These are phyloP conservation scores for Leptura quadrifasciata DNA, from an alignment of 2,888 invertebrate genomes.

Conservation along the genomic window DNA sequence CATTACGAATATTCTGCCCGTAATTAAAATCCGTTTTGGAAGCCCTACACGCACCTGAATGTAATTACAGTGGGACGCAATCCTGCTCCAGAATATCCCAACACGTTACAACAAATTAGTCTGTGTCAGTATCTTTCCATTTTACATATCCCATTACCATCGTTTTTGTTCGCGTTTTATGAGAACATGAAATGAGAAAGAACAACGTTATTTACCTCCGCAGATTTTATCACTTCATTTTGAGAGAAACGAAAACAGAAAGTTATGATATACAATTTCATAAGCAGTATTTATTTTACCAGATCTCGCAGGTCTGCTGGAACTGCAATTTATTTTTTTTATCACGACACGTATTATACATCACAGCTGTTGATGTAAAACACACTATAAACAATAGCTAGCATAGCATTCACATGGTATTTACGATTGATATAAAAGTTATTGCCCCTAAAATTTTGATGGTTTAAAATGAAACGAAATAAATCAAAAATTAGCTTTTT, in stretches of 20 bases:
- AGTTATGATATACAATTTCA: background rate
- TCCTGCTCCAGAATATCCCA: background rate
- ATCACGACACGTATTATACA: too few species aligned
- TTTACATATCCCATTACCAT: background rate
- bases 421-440: too few species aligned
- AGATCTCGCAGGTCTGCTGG: background rate
- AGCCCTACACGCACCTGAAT: background rate
- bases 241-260: background rate
- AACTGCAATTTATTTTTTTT: background rate
- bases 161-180: conserved; percentile 4
- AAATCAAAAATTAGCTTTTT: background rate
- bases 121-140: background rate
- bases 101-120: conserved; percentile 4
- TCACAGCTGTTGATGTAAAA: background rate
- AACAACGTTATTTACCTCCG: conserved; percentile 7
- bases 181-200: background rate
- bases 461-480: background rate
- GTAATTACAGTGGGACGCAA: background rate
- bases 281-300: background rate
- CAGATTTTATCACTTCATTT: conserved; percentile 4
- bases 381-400: too few species aligned
- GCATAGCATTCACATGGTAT: too few species aligned
- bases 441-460: too few species aligned
- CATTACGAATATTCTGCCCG: background rate
- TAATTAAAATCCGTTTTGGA: background rate